Evolutionary conservation across 2,888 invertebrate species (phyloP).

Genomic region (Pandemis cinnamomeana): DNA sequence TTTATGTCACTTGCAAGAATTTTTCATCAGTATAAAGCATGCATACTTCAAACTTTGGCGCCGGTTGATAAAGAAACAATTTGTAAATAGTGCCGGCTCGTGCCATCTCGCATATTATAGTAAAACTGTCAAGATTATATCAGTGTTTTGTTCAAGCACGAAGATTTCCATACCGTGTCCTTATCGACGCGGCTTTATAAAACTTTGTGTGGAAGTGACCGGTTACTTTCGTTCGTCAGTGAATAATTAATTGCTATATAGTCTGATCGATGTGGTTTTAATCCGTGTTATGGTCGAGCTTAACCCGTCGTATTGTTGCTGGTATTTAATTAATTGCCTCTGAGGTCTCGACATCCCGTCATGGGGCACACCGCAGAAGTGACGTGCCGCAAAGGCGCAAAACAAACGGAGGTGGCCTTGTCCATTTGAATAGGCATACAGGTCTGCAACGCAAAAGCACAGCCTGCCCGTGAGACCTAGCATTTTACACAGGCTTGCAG

Average conservation of each 20-base stretch:
- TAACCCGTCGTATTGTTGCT: constrained; percentile 13
- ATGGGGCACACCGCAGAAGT: neutral
- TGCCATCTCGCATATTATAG: too few species aligned
- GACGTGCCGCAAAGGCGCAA: constrained; percentile 4
- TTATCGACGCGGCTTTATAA: neutral
- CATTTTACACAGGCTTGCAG: constrained; percentile 31
- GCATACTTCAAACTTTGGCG: neutral
- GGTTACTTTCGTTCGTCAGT: too few species aligned
- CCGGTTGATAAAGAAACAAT: neutral
- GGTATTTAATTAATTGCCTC: constrained; percentile 24
- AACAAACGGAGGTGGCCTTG: constrained; percentile 20
- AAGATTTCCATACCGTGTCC: neutral
- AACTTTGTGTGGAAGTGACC: too few species aligned
- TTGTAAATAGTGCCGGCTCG: neutral
- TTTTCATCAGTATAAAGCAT: neutral
- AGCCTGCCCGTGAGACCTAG: constrained; percentile 34
- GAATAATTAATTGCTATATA: neutral
- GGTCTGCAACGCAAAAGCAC: constrained; percentile 29
- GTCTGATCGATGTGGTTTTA: constrained; percentile 21
- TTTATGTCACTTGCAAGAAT: neutral
- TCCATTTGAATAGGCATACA: constrained; percentile 33
- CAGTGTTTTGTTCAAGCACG: too few species aligned
- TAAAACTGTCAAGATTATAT: neutral
- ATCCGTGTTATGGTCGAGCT: constrained; percentile 13
- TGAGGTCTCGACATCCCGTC: constrained; percentile 1